Percentiles rank a stretch among this genome's conserved stretches.
Evolutionary conservation across 1,140 invertebrate species (phyloP).

Genomic region (Diorhabda carinulata): DNA sequence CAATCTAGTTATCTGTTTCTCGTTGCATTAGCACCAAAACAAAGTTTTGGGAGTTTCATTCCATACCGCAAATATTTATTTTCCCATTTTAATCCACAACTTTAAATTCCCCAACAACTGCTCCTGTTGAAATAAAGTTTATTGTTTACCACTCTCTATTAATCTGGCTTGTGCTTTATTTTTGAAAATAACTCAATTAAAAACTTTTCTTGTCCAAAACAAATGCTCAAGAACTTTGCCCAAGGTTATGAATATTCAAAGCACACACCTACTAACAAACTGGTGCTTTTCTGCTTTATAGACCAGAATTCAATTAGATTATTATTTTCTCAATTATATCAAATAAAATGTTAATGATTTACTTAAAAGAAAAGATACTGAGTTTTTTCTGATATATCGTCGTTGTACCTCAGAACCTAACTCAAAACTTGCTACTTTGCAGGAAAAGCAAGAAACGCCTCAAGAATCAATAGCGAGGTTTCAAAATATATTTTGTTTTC

Average conservation of each 20-base stretch:
- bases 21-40: too few relatives aligned
- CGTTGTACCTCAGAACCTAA: too few relatives aligned
- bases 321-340: too few relatives aligned
- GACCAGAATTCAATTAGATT: not conserved
- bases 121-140: not conserved
- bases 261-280: not conserved
- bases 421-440: too few relatives aligned
- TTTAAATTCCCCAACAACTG: not conserved
- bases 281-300: not conserved
- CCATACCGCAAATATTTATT: not conserved
- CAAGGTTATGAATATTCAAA: not conserved
- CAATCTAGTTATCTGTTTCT: too few relatives aligned
- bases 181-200: conserved; percentile 7
- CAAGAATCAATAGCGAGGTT: too few relatives aligned
- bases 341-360: too few relatives aligned
- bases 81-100: not conserved
- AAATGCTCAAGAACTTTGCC: not conserved
- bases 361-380: too few relatives aligned
- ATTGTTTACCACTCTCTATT: not conserved
- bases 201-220: not conserved
- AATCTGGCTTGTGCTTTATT: not conserved
- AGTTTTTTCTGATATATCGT: too few relatives aligned
- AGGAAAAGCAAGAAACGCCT: too few relatives aligned
- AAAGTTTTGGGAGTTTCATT: not conserved
- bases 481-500: too few relatives aligned